Conservation (phyloP, 2,113 vertebrate genomes). For the Glaucidium brasilianum region DNA sequence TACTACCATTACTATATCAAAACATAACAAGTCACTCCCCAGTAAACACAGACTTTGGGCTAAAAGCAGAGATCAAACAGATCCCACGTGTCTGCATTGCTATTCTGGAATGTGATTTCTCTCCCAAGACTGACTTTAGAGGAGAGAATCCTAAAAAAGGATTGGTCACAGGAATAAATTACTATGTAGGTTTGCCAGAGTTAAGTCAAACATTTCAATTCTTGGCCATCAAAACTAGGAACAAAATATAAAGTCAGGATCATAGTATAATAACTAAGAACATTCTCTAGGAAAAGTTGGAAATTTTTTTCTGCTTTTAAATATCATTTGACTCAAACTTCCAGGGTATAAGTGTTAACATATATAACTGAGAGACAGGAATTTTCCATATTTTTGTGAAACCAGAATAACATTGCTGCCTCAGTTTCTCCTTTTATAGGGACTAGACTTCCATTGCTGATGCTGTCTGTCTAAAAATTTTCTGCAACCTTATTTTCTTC, state of each 20-base stretch:
- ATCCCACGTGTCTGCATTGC: slow-evolving; percentile 10
- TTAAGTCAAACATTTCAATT: slow-evolving; percentile 27
- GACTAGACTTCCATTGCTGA: neutral
- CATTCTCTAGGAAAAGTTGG: neutral
- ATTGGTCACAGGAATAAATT: slow-evolving; percentile 47
- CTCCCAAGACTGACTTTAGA: slow-evolving; percentile 36
- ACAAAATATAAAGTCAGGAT: neutral
- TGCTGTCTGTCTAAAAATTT: neutral
- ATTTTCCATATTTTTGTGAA: neutral
- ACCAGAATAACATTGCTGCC: neutral
- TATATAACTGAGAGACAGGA: neutral
- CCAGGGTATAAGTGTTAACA: neutral
- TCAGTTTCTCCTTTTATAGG: neutral
- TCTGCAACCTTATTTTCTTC: neutral
- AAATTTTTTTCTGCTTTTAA: neutral
- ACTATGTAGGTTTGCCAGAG: slow-evolving; percentile 1
- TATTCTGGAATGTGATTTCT: slow-evolving; percentile 41
- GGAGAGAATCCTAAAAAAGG: neutral
- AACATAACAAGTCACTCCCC: slow-evolving; percentile 47
- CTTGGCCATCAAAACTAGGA: neutral
- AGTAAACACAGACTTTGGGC: slow-evolving; percentile 50
- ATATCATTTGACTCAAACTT: neutral
- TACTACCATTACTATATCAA: slow-evolving; percentile 30
- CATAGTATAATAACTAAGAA: neutral
- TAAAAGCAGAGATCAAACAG: slow-evolving; percentile 57